Conservation (phyloP, 2,888 invertebrate genomes). For the Idaea straminata region DNA sequence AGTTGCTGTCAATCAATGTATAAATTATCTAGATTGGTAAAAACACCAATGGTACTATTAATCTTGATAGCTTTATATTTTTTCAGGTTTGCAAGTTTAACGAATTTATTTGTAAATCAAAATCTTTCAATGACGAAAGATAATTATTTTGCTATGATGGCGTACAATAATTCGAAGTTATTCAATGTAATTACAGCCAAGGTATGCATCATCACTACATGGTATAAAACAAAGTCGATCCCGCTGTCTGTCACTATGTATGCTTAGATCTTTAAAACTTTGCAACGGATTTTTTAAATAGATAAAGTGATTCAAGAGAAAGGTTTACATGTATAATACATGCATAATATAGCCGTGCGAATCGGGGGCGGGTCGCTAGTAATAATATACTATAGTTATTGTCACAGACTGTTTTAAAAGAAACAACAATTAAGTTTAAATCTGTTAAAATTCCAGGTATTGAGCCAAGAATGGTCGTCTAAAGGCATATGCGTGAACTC, state of each 20-base stretch:
- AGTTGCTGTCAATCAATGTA: no score
- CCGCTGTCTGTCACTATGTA: no score
- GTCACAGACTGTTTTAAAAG: no score
- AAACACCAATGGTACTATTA: background rate
- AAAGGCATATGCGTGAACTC: slow-evolving; percentile 87
- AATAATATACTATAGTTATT: no score
- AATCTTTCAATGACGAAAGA: slow-evolving; percentile 85
- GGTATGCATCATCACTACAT: slow-evolving; percentile 57
- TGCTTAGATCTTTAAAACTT: no score
- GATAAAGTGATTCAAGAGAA: no score
- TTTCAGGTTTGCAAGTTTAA: slow-evolving; percentile 69
- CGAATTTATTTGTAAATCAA: slow-evolving; percentile 76
- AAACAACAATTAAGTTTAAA: background rate
- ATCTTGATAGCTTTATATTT: slow-evolving; percentile 17
- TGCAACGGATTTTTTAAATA: no score
- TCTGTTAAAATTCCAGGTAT: slow-evolving; percentile 43
- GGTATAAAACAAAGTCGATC: background rate
- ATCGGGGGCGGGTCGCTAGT: no score
- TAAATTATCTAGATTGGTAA: no score
- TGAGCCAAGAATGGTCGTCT: slow-evolving; percentile 81
- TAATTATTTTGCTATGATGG: slow-evolving; percentile 89
- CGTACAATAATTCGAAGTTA: slow-evolving; percentile 95
- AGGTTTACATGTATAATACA: no score
- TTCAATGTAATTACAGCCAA: slow-evolving; percentile 92
- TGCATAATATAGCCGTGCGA: no score